Percentiles rank a stretch among this genome's conserved stretches.
Conservation (phyloP, 2,888 invertebrate species). For the Anticlea derivata region DNA sequence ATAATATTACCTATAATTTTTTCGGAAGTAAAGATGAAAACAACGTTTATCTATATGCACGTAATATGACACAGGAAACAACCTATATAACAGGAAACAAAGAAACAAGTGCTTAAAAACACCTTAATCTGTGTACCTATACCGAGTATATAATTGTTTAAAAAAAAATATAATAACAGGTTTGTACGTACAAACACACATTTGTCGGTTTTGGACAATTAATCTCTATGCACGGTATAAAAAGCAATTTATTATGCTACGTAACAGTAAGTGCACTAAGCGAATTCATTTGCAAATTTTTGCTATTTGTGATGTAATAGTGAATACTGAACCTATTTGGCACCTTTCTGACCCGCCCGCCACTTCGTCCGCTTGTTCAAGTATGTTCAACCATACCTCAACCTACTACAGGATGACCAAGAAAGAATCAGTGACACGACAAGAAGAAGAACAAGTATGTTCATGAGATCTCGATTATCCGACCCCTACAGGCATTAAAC, state of each 20-base stretch:
- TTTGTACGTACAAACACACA: constrained; percentile 7
- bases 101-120: constrained; percentile 4
- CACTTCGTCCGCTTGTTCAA: no score
- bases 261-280: background rate
- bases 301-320: constrained; percentile 1
- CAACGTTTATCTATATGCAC: no score
- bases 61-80: background rate
- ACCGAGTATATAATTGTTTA: constrained; percentile 3
- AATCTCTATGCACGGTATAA: constrained; percentile 17
- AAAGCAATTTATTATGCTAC: constrained; percentile 8
- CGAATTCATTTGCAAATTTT: background rate
- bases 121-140: constrained; percentile 10
- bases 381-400: no score
- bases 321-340: no score
- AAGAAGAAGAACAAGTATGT: no score
- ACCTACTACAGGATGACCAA: no score
- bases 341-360: no score
- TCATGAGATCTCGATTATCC: no score
- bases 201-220: constrained; percentile 29
- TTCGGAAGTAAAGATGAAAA: constrained; percentile 8
- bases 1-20: no score
- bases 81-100: constrained; percentile 8
- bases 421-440: no score
- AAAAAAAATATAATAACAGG: constrained; percentile 19
- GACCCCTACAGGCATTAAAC: no score